Percentiles rank a stretch among this genome's conserved stretches.
These are phyloP conservation scores for Phocoena sinus DNA, from an alignment of 2,113 vertebrate genomes.

Conservation along the genomic window DNA sequence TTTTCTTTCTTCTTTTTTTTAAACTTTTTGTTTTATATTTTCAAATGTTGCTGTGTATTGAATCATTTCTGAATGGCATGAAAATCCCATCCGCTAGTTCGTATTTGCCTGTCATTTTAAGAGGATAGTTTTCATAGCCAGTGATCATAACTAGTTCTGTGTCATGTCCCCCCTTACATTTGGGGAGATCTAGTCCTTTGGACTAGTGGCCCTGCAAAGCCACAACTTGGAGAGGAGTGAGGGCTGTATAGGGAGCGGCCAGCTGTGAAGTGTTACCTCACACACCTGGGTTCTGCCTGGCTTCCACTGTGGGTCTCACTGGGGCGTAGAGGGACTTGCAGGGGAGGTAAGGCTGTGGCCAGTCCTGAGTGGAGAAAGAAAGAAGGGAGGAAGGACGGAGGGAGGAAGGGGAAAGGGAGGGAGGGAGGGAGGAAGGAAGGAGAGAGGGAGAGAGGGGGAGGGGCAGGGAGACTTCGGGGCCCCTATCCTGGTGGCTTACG, in stretches of 20 bases:
- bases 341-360: not conserved
- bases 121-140: not conserved
- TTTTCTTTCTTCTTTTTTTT: not conserved
- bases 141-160: not conserved
- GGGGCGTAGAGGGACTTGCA: not conserved
- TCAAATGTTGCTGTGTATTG: not conserved
- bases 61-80: not conserved
- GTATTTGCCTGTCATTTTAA: not conserved
- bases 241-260: not conserved
- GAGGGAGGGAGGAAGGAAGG: not conserved
- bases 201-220: not conserved
- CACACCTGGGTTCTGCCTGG: not conserved
- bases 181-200: not conserved
- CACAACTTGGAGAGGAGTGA: not conserved
- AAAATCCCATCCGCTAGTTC: not conserved
- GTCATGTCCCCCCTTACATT: not conserved
- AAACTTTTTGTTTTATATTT: not conserved
- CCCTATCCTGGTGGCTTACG: not conserved
- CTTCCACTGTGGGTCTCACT: not conserved
- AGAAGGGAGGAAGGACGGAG: not conserved
- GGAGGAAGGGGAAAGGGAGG: not conserved
- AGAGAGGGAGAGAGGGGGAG: too few species aligned
- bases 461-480: not conserved
- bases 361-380: not conserved
- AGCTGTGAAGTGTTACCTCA: not conserved